These are phyloP conservation scores for Pionites leucogaster DNA, from an alignment of 2,113 vertebrate genomes.

Conservation along the genomic window DNA sequence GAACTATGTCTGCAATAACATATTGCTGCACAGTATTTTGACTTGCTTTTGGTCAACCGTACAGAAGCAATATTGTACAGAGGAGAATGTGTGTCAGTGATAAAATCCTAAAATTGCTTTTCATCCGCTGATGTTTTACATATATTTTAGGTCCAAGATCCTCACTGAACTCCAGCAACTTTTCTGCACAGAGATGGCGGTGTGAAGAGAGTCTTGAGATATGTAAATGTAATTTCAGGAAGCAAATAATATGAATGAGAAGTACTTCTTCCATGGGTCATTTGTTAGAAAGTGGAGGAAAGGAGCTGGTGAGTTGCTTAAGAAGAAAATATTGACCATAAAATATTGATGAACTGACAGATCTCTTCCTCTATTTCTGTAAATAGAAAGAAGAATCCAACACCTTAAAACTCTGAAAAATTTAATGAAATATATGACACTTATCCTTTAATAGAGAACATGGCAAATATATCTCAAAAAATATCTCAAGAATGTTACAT, in stretches of 20 bases:
- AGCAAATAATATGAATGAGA: background rate
- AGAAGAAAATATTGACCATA: background rate
- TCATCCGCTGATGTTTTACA: background rate
- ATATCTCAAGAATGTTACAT: background rate
- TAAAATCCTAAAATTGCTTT: background rate
- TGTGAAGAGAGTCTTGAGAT: background rate
- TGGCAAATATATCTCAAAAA: background rate
- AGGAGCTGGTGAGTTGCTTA: background rate
- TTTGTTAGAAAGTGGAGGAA: background rate
- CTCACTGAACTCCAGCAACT: background rate
- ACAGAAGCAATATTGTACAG: background rate
- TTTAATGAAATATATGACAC: background rate
- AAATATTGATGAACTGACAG: background rate
- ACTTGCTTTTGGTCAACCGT: background rate
- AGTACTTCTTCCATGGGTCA: background rate
- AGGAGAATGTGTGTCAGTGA: accelerated
- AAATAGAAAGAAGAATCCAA: background rate
- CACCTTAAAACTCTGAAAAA: background rate
- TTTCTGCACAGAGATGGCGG: background rate
- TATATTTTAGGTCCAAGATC: background rate
- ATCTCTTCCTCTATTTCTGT: background rate
- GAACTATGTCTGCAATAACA: background rate
- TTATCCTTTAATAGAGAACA: background rate
- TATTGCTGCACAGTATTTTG: background rate
- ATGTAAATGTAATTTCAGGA: background rate